Evolutionary conservation across 2,797 vertebrate species (phyloP), one percentile per base, ranked within the genome.

Genomic region (Parauchenoglanis punctatus): DNA sequence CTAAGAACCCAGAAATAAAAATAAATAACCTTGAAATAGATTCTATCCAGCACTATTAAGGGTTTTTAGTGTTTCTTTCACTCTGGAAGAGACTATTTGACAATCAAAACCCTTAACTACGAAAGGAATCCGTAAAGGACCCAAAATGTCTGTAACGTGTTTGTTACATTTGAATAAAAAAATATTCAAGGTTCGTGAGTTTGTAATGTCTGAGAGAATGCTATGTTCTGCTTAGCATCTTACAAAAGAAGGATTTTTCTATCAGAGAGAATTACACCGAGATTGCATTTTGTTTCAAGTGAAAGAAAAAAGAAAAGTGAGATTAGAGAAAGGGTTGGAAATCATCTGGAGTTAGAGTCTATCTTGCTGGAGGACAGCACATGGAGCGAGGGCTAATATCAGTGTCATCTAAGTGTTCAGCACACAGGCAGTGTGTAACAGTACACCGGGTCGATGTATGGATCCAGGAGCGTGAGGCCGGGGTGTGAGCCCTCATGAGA

Each of bases 371-470:
- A 78, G 87, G 86, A 61, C 49, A 86, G 90, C 84, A 77, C 73
- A 44, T 63, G 83, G 80, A 87, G 80, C 73, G 87, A 87, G 87
- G 86, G 78, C 84, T 89, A 86, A 88, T 88, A 93, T 93, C 89
- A 90, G 89, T 90, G 87, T 92, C 87, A 89, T 91, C 85, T 89
- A 91, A 92, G 90, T 90, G 88, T 87, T 86, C 83, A 73, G 87
- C 83, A 85, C 54, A 84, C 84, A 85, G 67, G 83, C 88, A 87
- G 68, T 77, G 68, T 92, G 92, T 91, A 93, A 92, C 91, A 90
- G 87, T 83, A 87, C 87, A 87, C 89, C n/a, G 81, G 88, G 90
- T 94, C 91, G 90, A 91, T 91, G 91, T 93, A 93, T 93, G 63
- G 93, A 94, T 93, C 90, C 84, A 83, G 85, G 73, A 88, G 89